Conservation (phyloP, 1,140 invertebrate genomes). For the Microplitis mediator region DNA sequence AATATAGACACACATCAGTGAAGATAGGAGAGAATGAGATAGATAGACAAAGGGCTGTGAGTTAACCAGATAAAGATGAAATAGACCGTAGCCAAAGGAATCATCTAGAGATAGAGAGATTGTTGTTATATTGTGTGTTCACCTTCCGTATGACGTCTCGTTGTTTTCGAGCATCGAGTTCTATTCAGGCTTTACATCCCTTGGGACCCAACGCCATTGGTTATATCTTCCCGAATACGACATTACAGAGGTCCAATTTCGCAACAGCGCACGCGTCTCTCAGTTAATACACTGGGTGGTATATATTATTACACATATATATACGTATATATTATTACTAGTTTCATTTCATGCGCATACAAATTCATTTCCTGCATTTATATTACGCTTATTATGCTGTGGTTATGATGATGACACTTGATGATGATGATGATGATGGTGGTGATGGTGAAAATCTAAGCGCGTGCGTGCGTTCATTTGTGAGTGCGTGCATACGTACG, state of each 20-base stretch:
- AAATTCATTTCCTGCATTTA: conserved; percentile 11
- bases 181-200: conserved; percentile 25
- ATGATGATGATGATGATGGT: no score
- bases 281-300: neutral
- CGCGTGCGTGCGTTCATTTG: no score
- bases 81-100: neutral
- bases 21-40: neutral
- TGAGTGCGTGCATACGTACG: no score
- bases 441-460: no score
- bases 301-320: neutral
- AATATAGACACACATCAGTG: neutral
- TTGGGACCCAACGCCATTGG: conserved; percentile 9
- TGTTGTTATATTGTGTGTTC: neutral
- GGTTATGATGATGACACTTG: neutral
- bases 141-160: conserved; percentile 34
- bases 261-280: conserved; percentile 20
- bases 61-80: neutral
- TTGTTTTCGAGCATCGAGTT: conserved; percentile 31
- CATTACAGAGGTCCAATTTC: conserved; percentile 33
- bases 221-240: conserved; percentile 24
- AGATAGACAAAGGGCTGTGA: neutral
- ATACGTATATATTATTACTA: neutral
- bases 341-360: conserved; percentile 5
- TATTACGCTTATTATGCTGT: neutral
- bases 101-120: conserved; percentile 33